Conservation (phyloP, 1,140 invertebrate species). For the Hyles euphorbiae region DNA sequence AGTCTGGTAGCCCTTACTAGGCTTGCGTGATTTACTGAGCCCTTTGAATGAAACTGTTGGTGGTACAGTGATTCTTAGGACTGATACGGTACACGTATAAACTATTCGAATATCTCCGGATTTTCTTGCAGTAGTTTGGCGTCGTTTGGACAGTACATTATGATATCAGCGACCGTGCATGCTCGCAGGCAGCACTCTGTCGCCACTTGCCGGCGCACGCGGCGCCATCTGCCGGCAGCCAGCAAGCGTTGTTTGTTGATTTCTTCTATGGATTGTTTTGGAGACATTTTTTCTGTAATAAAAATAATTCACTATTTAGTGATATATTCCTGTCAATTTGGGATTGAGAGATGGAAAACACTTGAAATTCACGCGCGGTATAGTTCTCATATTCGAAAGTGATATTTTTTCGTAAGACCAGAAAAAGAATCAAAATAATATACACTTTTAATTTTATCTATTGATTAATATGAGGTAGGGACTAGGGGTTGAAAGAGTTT, state of each 20-base stretch:
- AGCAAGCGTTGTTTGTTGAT: conserved; percentile 26
- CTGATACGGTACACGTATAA: background rate
- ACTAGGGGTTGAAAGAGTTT: too few relatives aligned
- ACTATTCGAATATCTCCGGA: conserved; percentile 48
- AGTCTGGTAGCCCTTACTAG: background rate
- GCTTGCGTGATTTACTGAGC: background rate
- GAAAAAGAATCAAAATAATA: too few relatives aligned
- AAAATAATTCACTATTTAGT: background rate
- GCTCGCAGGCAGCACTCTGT: conserved; percentile 50
- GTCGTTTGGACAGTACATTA: conserved; percentile 56
- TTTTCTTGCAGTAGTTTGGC: conserved; percentile 46
- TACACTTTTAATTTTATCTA: too few relatives aligned
- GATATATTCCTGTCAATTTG: too few relatives aligned
- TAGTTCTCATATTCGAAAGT: too few relatives aligned
- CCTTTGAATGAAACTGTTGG: background rate
- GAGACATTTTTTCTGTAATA: conserved; percentile 51
- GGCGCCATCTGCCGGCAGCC: conserved; percentile 32
- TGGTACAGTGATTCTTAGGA: background rate
- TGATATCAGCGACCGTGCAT: conserved; percentile 51
- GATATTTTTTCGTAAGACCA: too few relatives aligned
- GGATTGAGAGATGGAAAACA: too few relatives aligned
- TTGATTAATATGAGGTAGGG: too few relatives aligned
- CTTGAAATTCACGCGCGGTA: too few relatives aligned
- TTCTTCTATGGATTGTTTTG: conserved; percentile 34
- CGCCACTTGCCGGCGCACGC: conserved; percentile 53